Evolutionary conservation across 2,888 invertebrate species (phyloP).

Genomic region (Habroteleia sp.): DNA sequence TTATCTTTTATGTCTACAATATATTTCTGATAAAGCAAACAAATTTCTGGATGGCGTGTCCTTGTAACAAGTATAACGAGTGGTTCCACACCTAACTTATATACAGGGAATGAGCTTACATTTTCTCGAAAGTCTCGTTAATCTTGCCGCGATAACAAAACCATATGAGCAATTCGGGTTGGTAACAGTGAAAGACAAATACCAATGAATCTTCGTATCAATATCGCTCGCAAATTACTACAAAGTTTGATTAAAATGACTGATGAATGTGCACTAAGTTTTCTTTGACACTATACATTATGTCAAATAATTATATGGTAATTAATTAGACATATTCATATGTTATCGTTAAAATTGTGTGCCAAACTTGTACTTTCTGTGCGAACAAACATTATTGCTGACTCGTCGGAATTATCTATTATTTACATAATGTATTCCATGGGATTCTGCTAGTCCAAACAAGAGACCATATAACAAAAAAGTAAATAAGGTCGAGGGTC

Average conservation of each 20-base stretch:
- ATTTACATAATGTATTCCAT: slow-evolving; percentile 12
- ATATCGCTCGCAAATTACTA: slow-evolving; percentile 38
- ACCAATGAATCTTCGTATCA: slow-evolving; percentile 45
- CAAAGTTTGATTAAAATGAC: slow-evolving; percentile 35
- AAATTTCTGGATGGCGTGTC: slow-evolving; percentile 37
- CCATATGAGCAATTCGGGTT: slow-evolving; percentile 60
- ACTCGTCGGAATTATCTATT: slow-evolving; percentile 10
- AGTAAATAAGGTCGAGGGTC: slow-evolving; percentile 14
- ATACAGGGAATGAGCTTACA: slow-evolving; percentile 58
- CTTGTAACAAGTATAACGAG: slow-evolving; percentile 39
- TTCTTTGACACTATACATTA: slow-evolving; percentile 15
- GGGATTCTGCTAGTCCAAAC: neutral
- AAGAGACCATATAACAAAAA: slow-evolving; percentile 8
- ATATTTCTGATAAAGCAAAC: slow-evolving; percentile 28
- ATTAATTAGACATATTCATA: slow-evolving; percentile 19
- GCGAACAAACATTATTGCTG: slow-evolving; percentile 1
- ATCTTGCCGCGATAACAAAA: slow-evolving; percentile 70
- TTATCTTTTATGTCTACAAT: slow-evolving; percentile 17
- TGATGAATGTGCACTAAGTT: slow-evolving; percentile 35
- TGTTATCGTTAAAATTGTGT: neutral
- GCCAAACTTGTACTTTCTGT: slow-evolving; percentile 5
- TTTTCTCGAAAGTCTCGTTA: slow-evolving; percentile 68
- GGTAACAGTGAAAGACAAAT: slow-evolving; percentile 37
- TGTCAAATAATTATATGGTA: slow-evolving; percentile 5
- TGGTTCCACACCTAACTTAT: slow-evolving; percentile 52